Base-by-base conservation (phyloP, 2,113 vertebrate genomes). In the Hylia prasina region DNA sequence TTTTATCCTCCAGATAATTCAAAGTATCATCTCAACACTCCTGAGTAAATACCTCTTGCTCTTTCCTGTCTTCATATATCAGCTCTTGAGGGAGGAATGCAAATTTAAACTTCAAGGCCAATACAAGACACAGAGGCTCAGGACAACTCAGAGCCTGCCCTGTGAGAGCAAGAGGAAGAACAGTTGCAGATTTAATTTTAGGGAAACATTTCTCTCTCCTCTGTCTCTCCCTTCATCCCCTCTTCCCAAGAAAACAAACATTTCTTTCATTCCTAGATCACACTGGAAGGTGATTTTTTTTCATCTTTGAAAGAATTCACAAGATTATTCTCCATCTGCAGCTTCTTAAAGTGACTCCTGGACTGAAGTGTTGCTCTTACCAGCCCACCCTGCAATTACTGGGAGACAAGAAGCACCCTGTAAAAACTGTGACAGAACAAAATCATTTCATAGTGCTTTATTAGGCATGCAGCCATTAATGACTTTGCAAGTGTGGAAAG, bases 401-500 rank as follows among this genome's bases (percentile, higher is more conserved):
- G 0, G 58, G 64, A 88, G 70, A 80, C 63, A 86, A 89, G 64
- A 58, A 54, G 63, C 76, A 81, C 20, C 37, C 60, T 80, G 47
- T 31, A 92, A 82, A 85, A 93, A 51, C 75, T 47, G 24, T 61
- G 58, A 75, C 82, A 93, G 79, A 91, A 90, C 51, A 92, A 91
- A 94, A 83, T 60, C 0, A 81, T 88, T 94, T 83, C 82, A 90
- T 64, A 68, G 82, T 68, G 60, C 78, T 90, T 96, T 94, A 83
- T 89, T 56, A 94, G 69, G 70, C 82, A 54, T 33, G 47, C 64
- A 95, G 71, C 60, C 78, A 92, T 50, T 92, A 93, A 89, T 78
- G 88, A 88, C 90, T 95, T 77, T 81, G 64, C 85, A 95, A 95
- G 64, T 30, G 60, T 60, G 73, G 89, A 91, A 82, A 82, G 69